Evolutionary conservation across 2,888 invertebrate species (phyloP).

Genomic region (Caenorhabditis parvicauda): DNA sequence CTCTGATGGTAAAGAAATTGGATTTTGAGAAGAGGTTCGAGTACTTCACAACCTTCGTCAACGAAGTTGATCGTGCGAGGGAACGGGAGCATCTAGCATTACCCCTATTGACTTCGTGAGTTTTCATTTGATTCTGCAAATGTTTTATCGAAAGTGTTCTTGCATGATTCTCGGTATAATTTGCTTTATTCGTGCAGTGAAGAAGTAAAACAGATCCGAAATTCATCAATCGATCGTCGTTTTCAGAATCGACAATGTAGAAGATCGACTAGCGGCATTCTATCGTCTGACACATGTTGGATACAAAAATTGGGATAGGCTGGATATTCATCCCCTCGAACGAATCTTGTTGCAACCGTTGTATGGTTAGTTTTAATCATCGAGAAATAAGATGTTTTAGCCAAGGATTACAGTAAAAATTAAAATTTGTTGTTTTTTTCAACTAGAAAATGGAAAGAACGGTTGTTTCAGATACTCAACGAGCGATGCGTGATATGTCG

Average conservation of each 20-base stretch:
- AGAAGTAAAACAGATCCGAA: background rate
- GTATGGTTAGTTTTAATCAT: slow-evolving; percentile 24
- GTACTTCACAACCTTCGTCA: slow-evolving; percentile 35
- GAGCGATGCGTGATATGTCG: slow-evolving; percentile 10
- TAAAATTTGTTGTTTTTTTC: too few species aligned
- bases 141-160: too few species aligned
- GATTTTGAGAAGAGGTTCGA: slow-evolving; percentile 29
- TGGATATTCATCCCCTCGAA: slow-evolving; percentile 21
- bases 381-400: too few species aligned
- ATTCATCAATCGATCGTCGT: background rate
- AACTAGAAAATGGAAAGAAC: background rate
- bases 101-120: slow-evolving; percentile 32
- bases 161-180: background rate
- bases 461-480: slow-evolving; percentile 11
- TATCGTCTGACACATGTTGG: slow-evolving; percentile 33
- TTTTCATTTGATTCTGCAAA: too few species aligned
- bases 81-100: slow-evolving; percentile 42
- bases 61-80: slow-evolving; percentile 39
- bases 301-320: slow-evolving; percentile 31
- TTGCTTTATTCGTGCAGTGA: background rate
- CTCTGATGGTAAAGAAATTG: slow-evolving; percentile 36
- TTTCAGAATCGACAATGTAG: slow-evolving; percentile 21
- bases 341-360: slow-evolving; percentile 31
- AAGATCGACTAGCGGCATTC: slow-evolving; percentile 30
- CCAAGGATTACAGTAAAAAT: too few species aligned